Base-by-base conservation (phyloP, 92 coral and sea anemone genomes). In the Parazoanthus swiftii region DNA sequence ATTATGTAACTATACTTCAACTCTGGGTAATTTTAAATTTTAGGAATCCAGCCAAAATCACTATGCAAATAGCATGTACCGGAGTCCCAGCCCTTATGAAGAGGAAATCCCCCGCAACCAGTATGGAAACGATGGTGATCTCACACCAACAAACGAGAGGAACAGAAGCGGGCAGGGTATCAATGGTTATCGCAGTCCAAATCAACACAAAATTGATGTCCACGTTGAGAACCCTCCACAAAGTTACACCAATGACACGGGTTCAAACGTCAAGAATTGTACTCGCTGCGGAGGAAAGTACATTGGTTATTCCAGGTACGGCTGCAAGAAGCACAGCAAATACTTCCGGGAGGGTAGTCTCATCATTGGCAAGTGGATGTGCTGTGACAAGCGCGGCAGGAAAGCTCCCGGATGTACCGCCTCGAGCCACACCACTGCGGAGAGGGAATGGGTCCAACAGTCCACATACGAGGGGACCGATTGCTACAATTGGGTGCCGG, bases 311-410 rank as follows among this genome's bases (percentile, higher is more conserved):
- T 84, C 87, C 67, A 84, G 75, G 71, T 84, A 84, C 54, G 87
- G 87, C 11, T 84, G 87, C 43, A 84, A 70, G 79, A 84, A 71
- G 25, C 87, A 84, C 68, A 46, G 6, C 87, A 84, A 84, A 48
- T 84, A 84, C 26, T 84, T 43, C 46, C 79, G 42, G 3, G 87
- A 71, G 43, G 87, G 87, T 14, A 84, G 78, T 16, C 39, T 84
- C 25, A 84, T 84, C 79, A 71, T 43, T 84, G 87, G 87, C 14
- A 84, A 84, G 66, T 84, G 87, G 87, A 71, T 48, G 68, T 84
- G 87, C 16, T 84, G 87, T 56, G 67, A 71, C 43, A 84, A 84
- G 67, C 87, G 87, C 5, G 87, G 87, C 3, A 84, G 35, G 26
- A 46, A 84, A 3, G 87, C 79, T 44, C 67, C 87, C 18, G 87